phyloP scores from a whole-genome alignment of 1,140 invertebrate species.

The Homarus americanus region DNA sequence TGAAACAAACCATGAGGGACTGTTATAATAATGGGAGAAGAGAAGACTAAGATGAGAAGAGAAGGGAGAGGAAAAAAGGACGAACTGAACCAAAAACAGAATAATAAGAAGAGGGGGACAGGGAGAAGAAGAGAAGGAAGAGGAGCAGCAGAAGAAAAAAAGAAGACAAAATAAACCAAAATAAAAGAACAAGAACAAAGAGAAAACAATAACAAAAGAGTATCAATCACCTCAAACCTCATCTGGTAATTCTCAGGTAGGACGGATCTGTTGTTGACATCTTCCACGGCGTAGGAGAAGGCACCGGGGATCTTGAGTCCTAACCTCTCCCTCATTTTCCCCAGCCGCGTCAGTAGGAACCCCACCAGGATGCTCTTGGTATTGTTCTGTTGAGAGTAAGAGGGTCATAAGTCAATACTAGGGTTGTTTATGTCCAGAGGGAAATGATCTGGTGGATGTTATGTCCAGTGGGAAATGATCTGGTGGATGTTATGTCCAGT shows the following conservation, averaged over 20 bases:
- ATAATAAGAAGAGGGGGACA: too few relatives aligned
- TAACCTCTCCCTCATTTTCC: constrained; percentile 17
- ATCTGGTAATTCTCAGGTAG: constrained; percentile 44
- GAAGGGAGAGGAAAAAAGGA: neutral
- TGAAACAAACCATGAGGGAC: neutral
- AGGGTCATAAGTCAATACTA: neutral
- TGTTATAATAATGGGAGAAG: neutral
- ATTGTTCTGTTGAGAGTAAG: neutral
- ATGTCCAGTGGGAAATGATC: too few relatives aligned
- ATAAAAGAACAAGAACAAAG: neutral
- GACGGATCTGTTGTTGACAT: constrained; percentile 35
- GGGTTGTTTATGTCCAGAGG: too few relatives aligned
- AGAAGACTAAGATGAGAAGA: neutral
- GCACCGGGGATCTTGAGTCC: constrained; percentile 43
- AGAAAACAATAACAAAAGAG: neutral
- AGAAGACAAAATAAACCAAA: neutral
- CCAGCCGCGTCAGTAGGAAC: constrained; percentile 33
- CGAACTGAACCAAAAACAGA: too few relatives aligned
- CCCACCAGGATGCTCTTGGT: constrained; percentile 39
- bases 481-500: too few relatives aligned
- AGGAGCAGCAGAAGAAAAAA: neutral
- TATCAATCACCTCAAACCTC: constrained; percentile 28
- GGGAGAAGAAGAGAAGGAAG: neutral
- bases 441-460: too few relatives aligned
- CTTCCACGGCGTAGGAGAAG: constrained; percentile 39